Evolutionary conservation across 92 coral and sea anemone species (phyloP), one percentile per base, ranked within the genome.

Genomic region (Hydrozoanthus gracilis): DNA sequence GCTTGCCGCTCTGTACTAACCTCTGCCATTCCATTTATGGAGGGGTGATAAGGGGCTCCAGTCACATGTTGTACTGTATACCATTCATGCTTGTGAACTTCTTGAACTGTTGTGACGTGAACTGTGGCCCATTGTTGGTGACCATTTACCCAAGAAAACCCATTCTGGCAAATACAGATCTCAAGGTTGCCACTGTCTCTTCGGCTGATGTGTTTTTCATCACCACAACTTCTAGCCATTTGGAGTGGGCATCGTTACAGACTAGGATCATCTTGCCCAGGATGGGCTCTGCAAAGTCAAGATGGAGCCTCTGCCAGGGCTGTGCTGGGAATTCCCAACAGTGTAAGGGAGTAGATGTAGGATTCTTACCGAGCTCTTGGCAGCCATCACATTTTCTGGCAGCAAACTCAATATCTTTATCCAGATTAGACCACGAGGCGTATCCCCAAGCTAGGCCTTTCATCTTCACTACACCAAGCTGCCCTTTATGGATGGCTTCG

Each of bases 241-340:
- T 27, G 39, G 39, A 27, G 39, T 66, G 79, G 7, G 87, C 90
- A 65, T 88, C 90, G 50, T 64, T 65, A 39, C 60, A 52, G 48
- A 88, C 39, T 27, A 27, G 39, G 39, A 27, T 27, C 39, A 27
- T 27, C 39, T 27, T 27, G 39, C 39, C 39, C 39, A 27, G 39
- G 39, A 27, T 27, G 39, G 39, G 39, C 2, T 2, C 39, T 27
- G 39, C 39, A 27, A 87, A 79, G 80, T 62, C 91, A 69, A 92
- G 88, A 82, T 92, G 95, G 3, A 86, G 72, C 46, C 90, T 77
- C 90, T 77, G 86, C 94, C 92, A 91, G 14, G 90, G 88, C 18
- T 67, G 82, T 73, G 93, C 73, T 58, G 88, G 93, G 20, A 87
- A 88, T 52, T 65, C 76, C 90, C 92, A 86, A n/a, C 86, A 90